phyloP scores from a whole-genome alignment of 2,797 vertebrate species.

The Serranus cabrilla region DNA sequence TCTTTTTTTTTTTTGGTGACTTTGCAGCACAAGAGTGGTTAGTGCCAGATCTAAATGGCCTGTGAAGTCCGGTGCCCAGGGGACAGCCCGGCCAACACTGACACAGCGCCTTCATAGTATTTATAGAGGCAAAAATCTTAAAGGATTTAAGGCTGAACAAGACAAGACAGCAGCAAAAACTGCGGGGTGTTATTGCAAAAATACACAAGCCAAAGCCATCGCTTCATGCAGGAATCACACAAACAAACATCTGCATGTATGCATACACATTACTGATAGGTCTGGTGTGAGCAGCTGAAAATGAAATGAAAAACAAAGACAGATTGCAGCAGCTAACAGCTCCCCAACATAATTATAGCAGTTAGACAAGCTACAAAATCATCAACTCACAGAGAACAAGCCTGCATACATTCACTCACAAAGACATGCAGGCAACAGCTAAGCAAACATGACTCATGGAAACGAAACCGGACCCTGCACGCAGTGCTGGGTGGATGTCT shows the following conservation, averaged over 20 bases:
- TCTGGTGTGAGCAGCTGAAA: conserved; percentile 43
- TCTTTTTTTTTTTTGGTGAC: conserved; percentile 44
- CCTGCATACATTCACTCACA: conserved; percentile 35
- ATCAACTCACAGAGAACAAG: conserved; percentile 50
- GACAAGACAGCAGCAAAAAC: conserved; percentile 52
- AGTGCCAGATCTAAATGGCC: conserved; percentile 70
- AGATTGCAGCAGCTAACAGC: conserved; percentile 51
- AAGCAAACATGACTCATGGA: conserved; percentile 68
- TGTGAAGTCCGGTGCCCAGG: conserved; percentile 56
- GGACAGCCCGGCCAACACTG: conserved; percentile 49
- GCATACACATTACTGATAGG: conserved; percentile 27
- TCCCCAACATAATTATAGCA: conserved; percentile 53
- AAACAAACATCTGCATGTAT: conserved; percentile 34
- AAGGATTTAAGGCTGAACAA: conserved; percentile 62
- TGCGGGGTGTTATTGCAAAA: conserved; percentile 28
- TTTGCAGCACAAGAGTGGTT: conserved; percentile 59
- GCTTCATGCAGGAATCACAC: conserved; percentile 10
- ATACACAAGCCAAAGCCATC: conserved; percentile 36
- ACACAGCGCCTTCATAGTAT: conserved; percentile 50
- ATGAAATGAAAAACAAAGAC: conserved; percentile 64
- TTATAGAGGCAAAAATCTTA: conserved; percentile 51
- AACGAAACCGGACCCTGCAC: conserved; percentile 65
- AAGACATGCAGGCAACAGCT: conserved; percentile 45
- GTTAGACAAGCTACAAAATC: conserved; percentile 61
- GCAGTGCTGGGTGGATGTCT: conserved; percentile 46